Conservation (phyloP, 2,888 invertebrate species). For the Trachelus tabidus region DNA sequence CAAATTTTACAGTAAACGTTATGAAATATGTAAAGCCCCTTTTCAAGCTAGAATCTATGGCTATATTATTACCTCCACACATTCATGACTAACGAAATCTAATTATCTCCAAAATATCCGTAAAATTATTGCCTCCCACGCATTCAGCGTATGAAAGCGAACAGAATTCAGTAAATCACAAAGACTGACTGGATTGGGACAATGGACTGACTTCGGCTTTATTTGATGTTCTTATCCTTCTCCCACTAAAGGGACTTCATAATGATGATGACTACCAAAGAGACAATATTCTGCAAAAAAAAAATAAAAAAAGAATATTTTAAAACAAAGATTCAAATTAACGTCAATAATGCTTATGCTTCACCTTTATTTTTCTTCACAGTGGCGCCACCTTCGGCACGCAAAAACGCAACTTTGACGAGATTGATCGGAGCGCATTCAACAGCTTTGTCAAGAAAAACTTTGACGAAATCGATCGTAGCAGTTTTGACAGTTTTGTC, state of each 20-base stretch:
- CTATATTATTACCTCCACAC: background rate
- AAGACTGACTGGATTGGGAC: background rate
- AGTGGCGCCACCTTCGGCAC: slow-evolving; percentile 62
- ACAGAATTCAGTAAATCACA: background rate
- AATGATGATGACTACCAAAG: background rate
- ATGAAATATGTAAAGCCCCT: background rate
- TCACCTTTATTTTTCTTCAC: slow-evolving; percentile 1
- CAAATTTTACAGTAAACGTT: background rate
- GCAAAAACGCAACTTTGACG: slow-evolving; percentile 71
- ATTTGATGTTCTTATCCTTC: background rate
- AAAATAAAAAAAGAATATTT: background rate
- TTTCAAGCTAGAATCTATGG: background rate
- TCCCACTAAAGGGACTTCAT: background rate
- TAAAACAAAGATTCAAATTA: background rate
- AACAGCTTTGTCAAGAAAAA: slow-evolving; percentile 70
- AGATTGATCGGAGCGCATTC: slow-evolving; percentile 71
- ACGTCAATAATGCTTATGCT: background rate
- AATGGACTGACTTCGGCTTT: background rate
- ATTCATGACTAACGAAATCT: background rate
- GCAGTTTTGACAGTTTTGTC: slow-evolving; percentile 72
- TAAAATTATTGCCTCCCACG: background rate
- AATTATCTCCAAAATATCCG: background rate
- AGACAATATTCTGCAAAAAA: background rate
- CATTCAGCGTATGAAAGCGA: background rate
- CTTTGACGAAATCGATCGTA: slow-evolving; percentile 75